Evolutionary conservation across 1,140 invertebrate species (phyloP), one percentile per base, ranked within the genome.

Genomic region (Atta colombica): DNA sequence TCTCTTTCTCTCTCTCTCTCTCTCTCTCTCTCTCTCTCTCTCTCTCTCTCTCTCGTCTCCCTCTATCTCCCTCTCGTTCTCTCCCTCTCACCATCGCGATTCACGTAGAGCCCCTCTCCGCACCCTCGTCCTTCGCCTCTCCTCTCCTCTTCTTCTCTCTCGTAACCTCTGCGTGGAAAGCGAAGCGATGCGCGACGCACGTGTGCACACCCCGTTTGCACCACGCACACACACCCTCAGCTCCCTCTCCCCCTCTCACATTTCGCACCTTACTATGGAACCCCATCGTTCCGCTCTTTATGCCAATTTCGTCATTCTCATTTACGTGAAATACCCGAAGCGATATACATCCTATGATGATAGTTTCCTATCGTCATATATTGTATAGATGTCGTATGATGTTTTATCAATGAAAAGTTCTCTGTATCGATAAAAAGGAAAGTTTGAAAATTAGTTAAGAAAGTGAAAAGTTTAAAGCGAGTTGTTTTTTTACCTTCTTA

Each of bases 121-220:
- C 49, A 85, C 68, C 69, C 74, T 86, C 63, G 86, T 74, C 66
- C 71, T 81, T 68, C 72, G 55, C 71, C 39, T 75, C 75, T 66
- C 53, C 77, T 77, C 60, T 77, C 74, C 60, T 77, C 65, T 25
- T 77, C 60, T 77, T 51, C 51, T 77, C 65, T 25, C 31, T 49
- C 53, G 68, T 72, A 82, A 72, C 68, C 82, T 65, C 90, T 60
- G 31, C 85, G 80, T 85, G 74, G 69, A 90, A 90, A 90, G 77
- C 89, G 82, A 66, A 58, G 63, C 65, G 77, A 74, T 84, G 68
- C 61, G 87, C 89, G 87, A 90, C 89, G 87, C 90, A 91, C 89
- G 90, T 91, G 89, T 90, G 87, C 89, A 89, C 84, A 87, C 85
- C 60, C 65, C 77, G 77, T 90, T 88, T 88, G 58, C 87, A 87